Conservation (phyloP, 2,888 invertebrate genomes). For the Lasioglossum leucozonium region DNA sequence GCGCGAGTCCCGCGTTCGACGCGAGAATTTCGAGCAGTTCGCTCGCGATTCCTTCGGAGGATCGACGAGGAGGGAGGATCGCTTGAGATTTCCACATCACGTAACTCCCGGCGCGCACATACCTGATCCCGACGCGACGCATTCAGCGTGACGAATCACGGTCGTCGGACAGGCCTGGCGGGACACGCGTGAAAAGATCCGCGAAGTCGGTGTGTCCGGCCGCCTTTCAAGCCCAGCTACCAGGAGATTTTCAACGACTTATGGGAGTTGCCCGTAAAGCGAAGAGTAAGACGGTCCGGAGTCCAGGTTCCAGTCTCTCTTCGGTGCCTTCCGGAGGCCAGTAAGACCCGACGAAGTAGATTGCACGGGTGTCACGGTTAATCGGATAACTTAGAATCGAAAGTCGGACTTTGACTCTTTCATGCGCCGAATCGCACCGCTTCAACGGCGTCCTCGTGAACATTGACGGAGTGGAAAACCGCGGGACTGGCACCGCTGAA, state of each 20-base stretch:
- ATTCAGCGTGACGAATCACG: conserved; percentile 65
- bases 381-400: conserved; percentile 79
- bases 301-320: conserved; percentile 12
- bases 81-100: conserved; percentile 56
- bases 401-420: conserved; percentile 67
- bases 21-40: conserved; percentile 42
- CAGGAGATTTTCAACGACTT: conserved; percentile 71
- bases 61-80: neutral
- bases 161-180: conserved; percentile 45
- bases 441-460: conserved; percentile 32
- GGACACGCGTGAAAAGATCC: conserved; percentile 68
- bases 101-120: conserved; percentile 31
- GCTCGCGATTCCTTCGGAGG: conserved; percentile 6
- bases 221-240: conserved; percentile 58
- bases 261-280: conserved; percentile 48
- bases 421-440: conserved; percentile 52
- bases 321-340: conserved; percentile 55
- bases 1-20: conserved; percentile 3
- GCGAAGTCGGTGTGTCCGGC: conserved; percentile 55
- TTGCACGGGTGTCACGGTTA: conserved; percentile 78
- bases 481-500: conserved; percentile 28
- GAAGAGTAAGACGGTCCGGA: conserved; percentile 37
- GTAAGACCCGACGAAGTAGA: conserved; percentile 70
- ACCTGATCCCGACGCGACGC: conserved; percentile 37
- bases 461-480: conserved; percentile 30